These are phyloP conservation scores for Cephus runcator DNA, from an alignment of 2,888 invertebrate genomes.

Conservation along the genomic window DNA sequence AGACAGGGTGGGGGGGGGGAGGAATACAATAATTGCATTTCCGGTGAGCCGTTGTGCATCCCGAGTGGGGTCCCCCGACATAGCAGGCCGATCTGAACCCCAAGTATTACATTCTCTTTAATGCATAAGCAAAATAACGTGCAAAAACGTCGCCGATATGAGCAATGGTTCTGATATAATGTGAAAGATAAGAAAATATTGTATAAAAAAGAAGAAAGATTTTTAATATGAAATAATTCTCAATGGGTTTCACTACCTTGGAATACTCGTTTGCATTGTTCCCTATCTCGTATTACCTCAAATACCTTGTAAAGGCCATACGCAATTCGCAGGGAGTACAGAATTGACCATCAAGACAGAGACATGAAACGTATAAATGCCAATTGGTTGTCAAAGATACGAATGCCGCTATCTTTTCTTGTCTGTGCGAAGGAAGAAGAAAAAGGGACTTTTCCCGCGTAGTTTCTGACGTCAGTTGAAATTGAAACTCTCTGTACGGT, in stretches of 20 bases:
- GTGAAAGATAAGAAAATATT: not conserved
- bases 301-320: not conserved
- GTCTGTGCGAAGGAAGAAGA: not conserved
- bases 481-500: conserved; percentile 24
- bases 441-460: conserved; percentile 1
- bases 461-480: conserved; percentile 14
- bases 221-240: not conserved
- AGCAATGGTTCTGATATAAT: not conserved
- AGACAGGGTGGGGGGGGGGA: conserved; percentile 18
- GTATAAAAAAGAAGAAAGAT: not conserved
- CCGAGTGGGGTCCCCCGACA: conserved; percentile 26
- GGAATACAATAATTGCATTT: conserved; percentile 41
- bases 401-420: not conserved
- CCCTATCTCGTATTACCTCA: not conserved
- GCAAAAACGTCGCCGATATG: not conserved
- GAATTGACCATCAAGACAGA: not conserved
- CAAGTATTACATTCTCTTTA: conserved; percentile 8
- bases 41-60: conserved; percentile 33
- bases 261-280: not conserved
- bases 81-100: conserved; percentile 26
- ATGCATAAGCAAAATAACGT: not conserved
- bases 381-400: not conserved
- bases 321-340: not conserved
- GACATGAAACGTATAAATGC: not conserved
- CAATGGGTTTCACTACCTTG: not conserved